Evolutionary conservation across 2,113 vertebrate genomes (phyloP).

Genomic region (Xiphophorus maculatus): DNA sequence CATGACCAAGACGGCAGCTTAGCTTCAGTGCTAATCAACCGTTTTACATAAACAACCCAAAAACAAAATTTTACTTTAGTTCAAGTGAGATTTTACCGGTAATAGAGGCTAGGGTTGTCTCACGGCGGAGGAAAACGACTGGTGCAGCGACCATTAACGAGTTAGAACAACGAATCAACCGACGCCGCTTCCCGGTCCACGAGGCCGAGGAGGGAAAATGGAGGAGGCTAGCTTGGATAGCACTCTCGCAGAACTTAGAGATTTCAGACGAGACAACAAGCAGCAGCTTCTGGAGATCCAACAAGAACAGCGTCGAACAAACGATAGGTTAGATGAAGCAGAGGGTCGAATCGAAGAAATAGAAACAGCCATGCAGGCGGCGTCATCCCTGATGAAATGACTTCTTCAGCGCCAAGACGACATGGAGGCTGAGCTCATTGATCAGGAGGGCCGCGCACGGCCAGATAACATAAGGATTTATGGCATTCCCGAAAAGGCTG

Average conservation of each 20-base stretch:
- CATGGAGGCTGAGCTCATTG: neutral
- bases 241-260: neutral
- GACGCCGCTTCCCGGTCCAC: no score
- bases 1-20: neutral
- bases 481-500: neutral
- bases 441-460: neutral
- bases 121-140: neutral
- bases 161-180: no score
- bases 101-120: neutral
- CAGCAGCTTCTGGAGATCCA: neutral
- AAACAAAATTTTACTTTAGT: no score
- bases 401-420: neutral
- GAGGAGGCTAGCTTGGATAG: no score
- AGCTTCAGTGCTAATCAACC: no score
- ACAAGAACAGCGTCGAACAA: neutral
- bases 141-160: no score
- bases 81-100: neutral
- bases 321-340: neutral
- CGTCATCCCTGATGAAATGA: neutral
- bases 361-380: neutral
- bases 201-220: no score
- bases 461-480: neutral
- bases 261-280: neutral
- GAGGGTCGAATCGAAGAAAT: neutral
- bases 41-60: no score